These are phyloP conservation scores for Meteorus sp. DNA, from an alignment of 1,140 invertebrate genomes.

Conservation along the genomic window DNA sequence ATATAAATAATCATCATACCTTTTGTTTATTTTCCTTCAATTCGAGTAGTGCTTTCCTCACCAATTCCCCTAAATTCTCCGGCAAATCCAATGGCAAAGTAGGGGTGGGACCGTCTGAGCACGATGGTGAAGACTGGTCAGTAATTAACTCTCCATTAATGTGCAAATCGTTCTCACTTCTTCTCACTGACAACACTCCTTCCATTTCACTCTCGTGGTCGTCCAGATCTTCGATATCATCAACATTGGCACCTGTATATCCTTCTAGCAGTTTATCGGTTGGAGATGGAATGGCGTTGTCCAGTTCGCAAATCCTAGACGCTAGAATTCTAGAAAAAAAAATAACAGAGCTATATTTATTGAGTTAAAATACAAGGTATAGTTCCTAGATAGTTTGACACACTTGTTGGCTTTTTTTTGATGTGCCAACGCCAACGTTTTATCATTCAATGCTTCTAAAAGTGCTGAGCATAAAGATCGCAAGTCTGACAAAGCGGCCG, in stretches of 20 bases:
- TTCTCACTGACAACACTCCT: conserved; percentile 15
- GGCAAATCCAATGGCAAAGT: conserved; percentile 26
- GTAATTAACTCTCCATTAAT: conserved; percentile 1
- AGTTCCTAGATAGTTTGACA: conserved; percentile 25
- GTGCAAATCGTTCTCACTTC: conserved; percentile 15
- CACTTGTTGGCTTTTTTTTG: conserved; percentile 83
- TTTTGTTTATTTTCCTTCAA: conserved; percentile 41
- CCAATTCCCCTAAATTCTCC: conserved; percentile 45
- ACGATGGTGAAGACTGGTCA: conserved; percentile 5
- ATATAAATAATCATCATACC: conserved; percentile 29
- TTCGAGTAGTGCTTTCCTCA: conserved; percentile 50
- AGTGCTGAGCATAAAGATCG: conserved; percentile 75
- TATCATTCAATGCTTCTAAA: conserved; percentile 82
- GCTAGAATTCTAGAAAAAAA: conserved; percentile 60
- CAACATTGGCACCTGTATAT: conserved; percentile 59
- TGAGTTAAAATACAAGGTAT: conserved; percentile 1
- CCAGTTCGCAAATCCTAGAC: conserved; percentile 62
- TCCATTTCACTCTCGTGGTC: conserved; percentile 30
- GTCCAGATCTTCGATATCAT: conserved; percentile 42
- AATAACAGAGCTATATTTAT: background rate
- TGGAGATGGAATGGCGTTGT: conserved; percentile 61
- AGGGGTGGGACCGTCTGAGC: conserved; percentile 1
- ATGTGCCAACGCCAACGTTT: conserved; percentile 78
- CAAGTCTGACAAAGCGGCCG: conserved; percentile 73
- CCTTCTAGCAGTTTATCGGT: conserved; percentile 62